Conservation (phyloP, 2,888 invertebrate species). For the Chaitophorus viminalis region DNA sequence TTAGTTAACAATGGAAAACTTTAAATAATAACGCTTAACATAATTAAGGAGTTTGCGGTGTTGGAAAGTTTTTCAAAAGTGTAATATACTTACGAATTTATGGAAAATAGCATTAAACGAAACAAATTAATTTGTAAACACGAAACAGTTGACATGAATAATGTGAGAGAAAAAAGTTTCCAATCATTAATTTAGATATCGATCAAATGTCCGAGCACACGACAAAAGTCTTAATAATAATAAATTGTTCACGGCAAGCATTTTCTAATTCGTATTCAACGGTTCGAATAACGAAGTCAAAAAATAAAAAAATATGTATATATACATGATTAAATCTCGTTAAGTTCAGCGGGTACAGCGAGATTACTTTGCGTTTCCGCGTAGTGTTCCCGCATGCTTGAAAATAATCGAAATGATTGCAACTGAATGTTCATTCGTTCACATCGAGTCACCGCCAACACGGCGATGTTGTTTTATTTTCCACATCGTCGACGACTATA, state of each 20-base stretch:
- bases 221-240: not conserved
- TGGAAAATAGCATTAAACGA: slow-evolving; percentile 4
- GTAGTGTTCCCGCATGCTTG: too few species aligned
- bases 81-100: not conserved
- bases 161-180: not conserved
- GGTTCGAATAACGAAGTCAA: not conserved
- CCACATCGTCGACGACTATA: not conserved
- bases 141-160: not conserved
- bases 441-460: too few species aligned
- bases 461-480: not conserved
- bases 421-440: too few species aligned
- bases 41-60: slow-evolving; percentile 32
- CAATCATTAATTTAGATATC: not conserved
- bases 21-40: slow-evolving; percentile 23
- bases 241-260: not conserved
- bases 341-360: not conserved
- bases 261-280: too few species aligned
- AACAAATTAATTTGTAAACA: slow-evolving; percentile 15
- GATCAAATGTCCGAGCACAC: not conserved
- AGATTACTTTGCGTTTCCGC: too few species aligned
- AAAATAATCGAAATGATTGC: too few species aligned
- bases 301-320: too few species aligned
- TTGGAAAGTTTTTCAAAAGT: slow-evolving; percentile 14
- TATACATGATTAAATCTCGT: not conserved
- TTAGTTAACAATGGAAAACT: slow-evolving; percentile 8